A percentile compares a stretch with the other conserved stretches of the same genome.
Evolutionary conservation across 2,888 invertebrate genomes (phyloP).

Genomic region (Cyclophora punctaria): DNA sequence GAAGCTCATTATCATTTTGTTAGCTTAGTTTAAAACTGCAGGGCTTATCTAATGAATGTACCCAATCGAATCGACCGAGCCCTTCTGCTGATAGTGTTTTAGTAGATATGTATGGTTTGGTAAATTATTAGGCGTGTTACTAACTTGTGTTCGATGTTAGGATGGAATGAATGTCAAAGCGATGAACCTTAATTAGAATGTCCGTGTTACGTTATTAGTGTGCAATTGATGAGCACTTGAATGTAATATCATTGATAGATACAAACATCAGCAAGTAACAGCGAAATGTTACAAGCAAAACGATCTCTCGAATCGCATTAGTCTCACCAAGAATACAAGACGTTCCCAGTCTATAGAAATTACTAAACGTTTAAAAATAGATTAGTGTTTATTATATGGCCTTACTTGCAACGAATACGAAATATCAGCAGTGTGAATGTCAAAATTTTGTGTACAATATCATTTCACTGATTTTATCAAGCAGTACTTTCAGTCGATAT

Average conservation of each 20-base stretch:
- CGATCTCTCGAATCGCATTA: constrained; percentile 60
- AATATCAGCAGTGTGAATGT: constrained; percentile 74
- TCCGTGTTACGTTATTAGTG: constrained; percentile 73
- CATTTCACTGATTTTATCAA: constrained; percentile 72
- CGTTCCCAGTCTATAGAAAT: constrained; percentile 72
- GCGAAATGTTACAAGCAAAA: constrained; percentile 62
- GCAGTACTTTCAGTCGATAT: constrained; percentile 60
- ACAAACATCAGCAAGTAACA: constrained; percentile 51
- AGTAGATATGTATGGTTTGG: constrained; percentile 55
- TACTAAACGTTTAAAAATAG: constrained; percentile 75
- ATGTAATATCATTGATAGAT: constrained; percentile 40
- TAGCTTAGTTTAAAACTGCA: constrained; percentile 57
- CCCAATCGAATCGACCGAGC: constrained; percentile 49
- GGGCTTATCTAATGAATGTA: constrained; percentile 62
- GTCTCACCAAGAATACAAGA: constrained; percentile 68
- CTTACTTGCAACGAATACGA: constrained; percentile 75
- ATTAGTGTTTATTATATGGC: constrained; percentile 75
- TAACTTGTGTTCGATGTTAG: constrained; percentile 61
- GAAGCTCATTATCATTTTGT: constrained; percentile 57
- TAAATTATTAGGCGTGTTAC: constrained; percentile 64
- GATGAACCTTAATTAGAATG: constrained; percentile 74
- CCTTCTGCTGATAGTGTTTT: constrained; percentile 68
- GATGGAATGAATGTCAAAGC: constrained; percentile 74
- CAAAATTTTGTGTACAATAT: constrained; percentile 74
- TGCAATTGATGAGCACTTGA: constrained; percentile 60